phyloP scores from a whole-genome alignment of 92 coral and sea anemone species.

The Heteractis magnifica region DNA sequence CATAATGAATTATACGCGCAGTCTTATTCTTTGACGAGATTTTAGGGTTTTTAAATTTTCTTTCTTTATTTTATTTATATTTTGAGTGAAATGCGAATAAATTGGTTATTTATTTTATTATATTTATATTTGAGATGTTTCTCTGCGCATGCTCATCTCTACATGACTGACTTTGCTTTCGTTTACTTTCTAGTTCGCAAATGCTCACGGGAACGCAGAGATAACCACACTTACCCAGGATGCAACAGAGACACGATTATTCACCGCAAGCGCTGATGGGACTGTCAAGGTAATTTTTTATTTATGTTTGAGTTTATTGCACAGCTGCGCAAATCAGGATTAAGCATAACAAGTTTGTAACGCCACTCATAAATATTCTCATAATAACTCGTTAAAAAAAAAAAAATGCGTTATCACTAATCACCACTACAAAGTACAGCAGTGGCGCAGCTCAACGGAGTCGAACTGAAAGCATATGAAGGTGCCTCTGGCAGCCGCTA shows the following conservation, averaged over 20 bases:
- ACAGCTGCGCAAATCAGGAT: neutral
- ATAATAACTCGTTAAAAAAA: too few species aligned
- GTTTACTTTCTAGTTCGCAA: slow-evolving; percentile 68
- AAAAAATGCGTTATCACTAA: too few species aligned
- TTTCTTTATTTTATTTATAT: too few species aligned
- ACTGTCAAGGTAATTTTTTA: slow-evolving; percentile 75
- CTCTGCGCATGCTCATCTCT: too few species aligned
- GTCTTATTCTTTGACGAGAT: neutral
- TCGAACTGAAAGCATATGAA: too few species aligned
- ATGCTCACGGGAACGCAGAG: slow-evolving; percentile 94
- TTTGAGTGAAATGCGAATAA: too few species aligned
- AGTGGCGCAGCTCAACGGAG: too few species aligned
- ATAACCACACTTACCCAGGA: slow-evolving; percentile 93
- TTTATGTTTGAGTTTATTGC: neutral
- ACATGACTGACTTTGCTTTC: neutral
- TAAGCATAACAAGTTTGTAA: too few species aligned
- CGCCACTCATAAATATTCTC: neutral
- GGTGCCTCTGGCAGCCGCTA: too few species aligned
- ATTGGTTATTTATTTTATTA: too few species aligned
- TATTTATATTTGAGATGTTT: neutral
- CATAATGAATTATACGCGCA: neutral
- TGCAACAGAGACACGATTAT: slow-evolving; percentile 89
- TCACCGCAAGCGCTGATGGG: slow-evolving; percentile 96
- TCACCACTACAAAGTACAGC: too few species aligned
- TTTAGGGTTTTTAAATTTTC: too few species aligned